These are phyloP conservation scores for Perca flavescens DNA, from an alignment of 2,113 vertebrate species.

Conservation along the genomic window DNA sequence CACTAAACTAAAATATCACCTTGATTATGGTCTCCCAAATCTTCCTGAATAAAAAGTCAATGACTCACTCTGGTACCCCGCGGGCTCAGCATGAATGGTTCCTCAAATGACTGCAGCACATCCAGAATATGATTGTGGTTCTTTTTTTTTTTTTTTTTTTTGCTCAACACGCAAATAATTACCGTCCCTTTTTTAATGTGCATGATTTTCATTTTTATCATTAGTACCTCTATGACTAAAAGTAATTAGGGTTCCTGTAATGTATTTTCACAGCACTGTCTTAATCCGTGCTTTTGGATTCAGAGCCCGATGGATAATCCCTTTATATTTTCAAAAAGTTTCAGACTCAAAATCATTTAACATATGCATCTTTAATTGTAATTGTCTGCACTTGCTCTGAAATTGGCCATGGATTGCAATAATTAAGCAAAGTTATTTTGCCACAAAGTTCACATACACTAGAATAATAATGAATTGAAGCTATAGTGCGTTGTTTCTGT, in stretches of 20 bases:
- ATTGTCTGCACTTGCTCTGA: slow-evolving; percentile 14
- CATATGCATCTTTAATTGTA: slow-evolving; percentile 12
- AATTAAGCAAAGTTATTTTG: slow-evolving; percentile 28
- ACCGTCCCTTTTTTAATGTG: slow-evolving; percentile 12
- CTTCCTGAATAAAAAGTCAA: background rate
- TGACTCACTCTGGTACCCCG: background rate
- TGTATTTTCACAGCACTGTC: slow-evolving; percentile 2
- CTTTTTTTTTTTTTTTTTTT: background rate
- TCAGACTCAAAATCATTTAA: slow-evolving; percentile 32
- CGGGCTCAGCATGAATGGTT: background rate
- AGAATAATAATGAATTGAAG: background rate
- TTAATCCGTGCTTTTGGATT: slow-evolving; percentile 19
- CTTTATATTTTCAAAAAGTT: slow-evolving; percentile 1
- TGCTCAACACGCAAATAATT: background rate
- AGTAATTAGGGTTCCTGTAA: slow-evolving; percentile 26
- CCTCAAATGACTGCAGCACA: background rate
- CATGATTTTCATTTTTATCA: slow-evolving; percentile 41
- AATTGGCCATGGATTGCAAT: slow-evolving; percentile 7
- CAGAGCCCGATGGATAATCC: background rate
- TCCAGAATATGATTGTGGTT: background rate
- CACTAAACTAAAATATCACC: slow-evolving; percentile 5
- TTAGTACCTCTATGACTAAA: slow-evolving; percentile 27
- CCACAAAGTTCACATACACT: background rate
- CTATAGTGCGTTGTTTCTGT: too few relatives aligned
- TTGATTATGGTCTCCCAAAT: slow-evolving; percentile 18